Evolutionary conservation across 64 coral and sea anemone genomes (phyloP).

Genomic region (Pocillopora damicornis): DNA sequence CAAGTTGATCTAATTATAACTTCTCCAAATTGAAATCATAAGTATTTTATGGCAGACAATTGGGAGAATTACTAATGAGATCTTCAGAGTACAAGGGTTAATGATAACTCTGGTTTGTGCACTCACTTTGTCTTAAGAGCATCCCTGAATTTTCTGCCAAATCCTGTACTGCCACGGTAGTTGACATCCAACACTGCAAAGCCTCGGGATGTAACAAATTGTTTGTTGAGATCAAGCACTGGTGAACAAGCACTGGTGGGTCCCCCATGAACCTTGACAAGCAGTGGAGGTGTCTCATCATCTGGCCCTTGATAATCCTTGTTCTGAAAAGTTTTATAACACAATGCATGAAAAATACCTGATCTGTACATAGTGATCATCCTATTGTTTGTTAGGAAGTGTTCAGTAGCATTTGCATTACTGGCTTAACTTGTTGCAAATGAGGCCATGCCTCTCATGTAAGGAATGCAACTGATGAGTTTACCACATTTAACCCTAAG

Average conservation of each 20-base stretch:
- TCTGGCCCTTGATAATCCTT: constrained; percentile 76
- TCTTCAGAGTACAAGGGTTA: background rate
- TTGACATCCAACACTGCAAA: constrained; percentile 86
- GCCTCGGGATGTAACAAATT: constrained; percentile 87
- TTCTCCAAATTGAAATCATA: no score
- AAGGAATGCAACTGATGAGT: no score
- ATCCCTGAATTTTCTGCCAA: constrained; percentile 74
- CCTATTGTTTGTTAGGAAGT: no score
- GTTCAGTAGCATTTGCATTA: no score
- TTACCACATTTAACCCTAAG: no score
- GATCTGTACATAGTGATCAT: no score
- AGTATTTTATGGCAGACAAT: no score
- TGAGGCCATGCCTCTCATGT: no score
- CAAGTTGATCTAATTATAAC: no score
- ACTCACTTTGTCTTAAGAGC: constrained; percentile 77
- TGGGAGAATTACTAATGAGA: no score
- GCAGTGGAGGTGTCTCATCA: constrained; percentile 57
- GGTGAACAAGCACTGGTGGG: constrained; percentile 56
- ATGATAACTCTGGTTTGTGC: background rate
- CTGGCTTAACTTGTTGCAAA: no score
- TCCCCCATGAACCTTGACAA: constrained; percentile 87
- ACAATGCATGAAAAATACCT: no score
- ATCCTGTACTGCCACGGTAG: constrained; percentile 87
- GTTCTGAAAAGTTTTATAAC: constrained; percentile 40
- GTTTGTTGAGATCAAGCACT: constrained; percentile 51